These are phyloP conservation scores for Ariopsis seemanni DNA, from an alignment of 2,113 vertebrate genomes.

Conservation along the genomic window DNA sequence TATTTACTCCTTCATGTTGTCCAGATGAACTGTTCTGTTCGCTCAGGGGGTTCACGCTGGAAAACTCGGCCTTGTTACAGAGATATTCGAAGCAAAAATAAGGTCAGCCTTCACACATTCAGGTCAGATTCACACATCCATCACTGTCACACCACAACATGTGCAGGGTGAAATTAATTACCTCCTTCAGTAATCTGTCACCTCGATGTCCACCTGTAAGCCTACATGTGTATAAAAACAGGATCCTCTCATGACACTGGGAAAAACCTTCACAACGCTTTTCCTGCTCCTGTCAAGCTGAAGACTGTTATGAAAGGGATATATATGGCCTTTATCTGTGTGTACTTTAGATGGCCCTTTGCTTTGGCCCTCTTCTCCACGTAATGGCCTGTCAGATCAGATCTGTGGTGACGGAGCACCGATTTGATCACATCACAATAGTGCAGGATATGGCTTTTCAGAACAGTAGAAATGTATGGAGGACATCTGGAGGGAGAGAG, in stretches of 20 bases:
- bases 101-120: not conserved
- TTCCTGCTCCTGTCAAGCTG: slow-evolving; percentile 8
- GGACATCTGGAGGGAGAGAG: not conserved
- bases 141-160: not conserved
- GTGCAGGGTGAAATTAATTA: slow-evolving; percentile 26
- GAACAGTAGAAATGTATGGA: not conserved
- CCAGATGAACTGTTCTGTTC: not conserved
- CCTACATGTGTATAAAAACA: not conserved
- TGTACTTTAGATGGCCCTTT: slow-evolving; percentile 2
- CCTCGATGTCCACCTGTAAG: not conserved
- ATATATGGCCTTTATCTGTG: not conserved
- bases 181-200: slow-evolving; percentile 11
- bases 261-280: not conserved
- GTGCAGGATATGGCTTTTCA: slow-evolving; percentile 2
- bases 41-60: not conserved
- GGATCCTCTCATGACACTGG: not conserved
- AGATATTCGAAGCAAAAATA: not conserved
- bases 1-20: not conserved
- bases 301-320: not conserved
- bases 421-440: slow-evolving; percentile 23
- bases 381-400: slow-evolving; percentile 36
- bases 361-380: not conserved
- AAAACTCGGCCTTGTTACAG: not conserved
- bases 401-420: slow-evolving; percentile 12
- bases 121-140: not conserved